These are phyloP conservation scores for Chrysotoxum bicinctum DNA, from an alignment of 2,888 invertebrate genomes.

Conservation along the genomic window DNA sequence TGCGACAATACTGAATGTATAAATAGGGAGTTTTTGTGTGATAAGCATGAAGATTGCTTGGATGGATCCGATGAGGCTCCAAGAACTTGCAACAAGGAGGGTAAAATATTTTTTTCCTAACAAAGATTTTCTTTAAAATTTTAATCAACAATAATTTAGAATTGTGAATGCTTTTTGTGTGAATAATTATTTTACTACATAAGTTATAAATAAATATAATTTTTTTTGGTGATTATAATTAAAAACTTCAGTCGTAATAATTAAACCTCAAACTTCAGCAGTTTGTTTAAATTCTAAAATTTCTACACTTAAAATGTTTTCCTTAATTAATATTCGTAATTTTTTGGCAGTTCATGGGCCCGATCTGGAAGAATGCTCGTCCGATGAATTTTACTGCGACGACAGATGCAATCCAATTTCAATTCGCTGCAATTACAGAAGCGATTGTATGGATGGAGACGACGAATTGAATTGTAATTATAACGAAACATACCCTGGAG, in stretches of 20 bases:
- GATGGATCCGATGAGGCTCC: slow-evolving; percentile 84
- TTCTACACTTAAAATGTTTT: background rate
- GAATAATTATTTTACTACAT: background rate
- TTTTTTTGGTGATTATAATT: slow-evolving; percentile 56
- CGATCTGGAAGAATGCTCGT: slow-evolving; percentile 77
- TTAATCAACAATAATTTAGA: background rate
- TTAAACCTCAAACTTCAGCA: background rate
- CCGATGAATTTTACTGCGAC: slow-evolving; percentile 83
- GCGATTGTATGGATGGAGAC: slow-evolving; percentile 85
- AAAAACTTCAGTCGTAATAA: background rate
- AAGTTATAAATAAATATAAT: background rate
- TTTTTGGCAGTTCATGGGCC: slow-evolving; percentile 32
- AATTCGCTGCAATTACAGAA: slow-evolving; percentile 85
- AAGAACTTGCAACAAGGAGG: slow-evolving; percentile 76
- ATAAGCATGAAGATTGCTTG: slow-evolving; percentile 84
- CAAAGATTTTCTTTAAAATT: background rate
- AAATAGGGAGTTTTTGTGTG: slow-evolving; percentile 83
- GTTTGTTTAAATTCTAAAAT: background rate
- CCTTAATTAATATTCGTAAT: background rate
- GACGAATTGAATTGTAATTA: slow-evolving; percentile 83
- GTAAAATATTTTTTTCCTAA: slow-evolving; percentile 75
- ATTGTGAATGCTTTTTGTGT: slow-evolving; percentile 39
- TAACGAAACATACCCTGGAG: slow-evolving; percentile 19
- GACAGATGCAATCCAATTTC: slow-evolving; percentile 84
- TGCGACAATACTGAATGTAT: slow-evolving; percentile 86